Evolutionary conservation across 2,113 vertebrate genomes (phyloP).

Genomic region (Apeltes quadracus): DNA sequence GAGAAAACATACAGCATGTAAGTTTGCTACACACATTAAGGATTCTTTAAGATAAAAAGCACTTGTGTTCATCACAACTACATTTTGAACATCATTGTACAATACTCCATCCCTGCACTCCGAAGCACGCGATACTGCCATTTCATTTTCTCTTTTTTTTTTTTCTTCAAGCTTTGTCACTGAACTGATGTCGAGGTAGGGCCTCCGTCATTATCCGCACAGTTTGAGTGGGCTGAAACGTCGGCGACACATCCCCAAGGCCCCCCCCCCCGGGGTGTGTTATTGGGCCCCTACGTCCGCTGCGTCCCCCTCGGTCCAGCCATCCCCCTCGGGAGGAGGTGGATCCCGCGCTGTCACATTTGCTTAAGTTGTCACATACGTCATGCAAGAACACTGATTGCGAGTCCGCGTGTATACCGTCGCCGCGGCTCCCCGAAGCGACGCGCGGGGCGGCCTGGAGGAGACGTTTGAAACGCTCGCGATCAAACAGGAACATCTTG

Average conservation of each 20-base stretch:
- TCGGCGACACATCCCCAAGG: conserved; percentile 20
- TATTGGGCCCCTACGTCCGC: conserved; percentile 18
- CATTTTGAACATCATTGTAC: conserved; percentile 79
- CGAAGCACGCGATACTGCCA: conserved; percentile 54
- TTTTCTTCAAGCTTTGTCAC: conserved; percentile 56
- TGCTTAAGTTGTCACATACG: conserved; percentile 45
- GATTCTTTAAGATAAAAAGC: conserved; percentile 78
- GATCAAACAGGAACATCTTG: conserved; percentile 63
- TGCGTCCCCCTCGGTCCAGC: neutral
- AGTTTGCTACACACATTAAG: conserved; percentile 75
- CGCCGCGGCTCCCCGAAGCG: conserved; percentile 37
- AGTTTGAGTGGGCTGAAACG: conserved; percentile 32
- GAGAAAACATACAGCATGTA: conserved; percentile 71
- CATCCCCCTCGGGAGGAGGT: conserved; percentile 2
- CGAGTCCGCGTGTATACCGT: conserved; percentile 48
- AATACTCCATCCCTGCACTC: conserved; percentile 68
- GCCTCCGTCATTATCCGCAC: conserved; percentile 34
- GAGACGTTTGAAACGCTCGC: conserved; percentile 32
- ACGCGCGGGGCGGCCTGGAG: conserved; percentile 43
- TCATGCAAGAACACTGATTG: conserved; percentile 53
- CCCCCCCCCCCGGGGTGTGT: neutral
- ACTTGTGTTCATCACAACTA: conserved; percentile 81
- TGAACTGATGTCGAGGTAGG: conserved; percentile 63
- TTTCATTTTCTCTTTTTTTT: too few relatives aligned
- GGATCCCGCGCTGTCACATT: conserved; percentile 48